Evolutionary conservation across 2,797 vertebrate species (phyloP).

Genomic region (Eurystomus glaucurus): DNA sequence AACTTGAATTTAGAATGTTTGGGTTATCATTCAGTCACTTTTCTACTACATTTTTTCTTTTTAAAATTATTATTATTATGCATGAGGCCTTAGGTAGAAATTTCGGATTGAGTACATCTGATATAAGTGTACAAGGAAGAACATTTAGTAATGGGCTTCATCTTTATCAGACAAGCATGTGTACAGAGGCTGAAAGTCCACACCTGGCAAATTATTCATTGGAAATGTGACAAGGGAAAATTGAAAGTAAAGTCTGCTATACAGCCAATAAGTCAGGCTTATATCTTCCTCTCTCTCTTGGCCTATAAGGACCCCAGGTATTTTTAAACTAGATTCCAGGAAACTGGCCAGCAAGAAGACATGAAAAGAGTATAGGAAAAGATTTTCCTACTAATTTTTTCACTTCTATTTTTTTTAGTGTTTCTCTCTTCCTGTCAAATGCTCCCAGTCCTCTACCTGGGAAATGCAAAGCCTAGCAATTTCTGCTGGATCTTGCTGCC

Average conservation of each 20-base stretch:
- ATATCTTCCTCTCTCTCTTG: background rate
- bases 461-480: background rate
- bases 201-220: background rate
- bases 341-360: background rate
- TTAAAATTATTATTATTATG: background rate
- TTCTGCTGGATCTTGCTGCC: background rate
- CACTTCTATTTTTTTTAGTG: fast-evolving
- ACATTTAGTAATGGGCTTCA: background rate
- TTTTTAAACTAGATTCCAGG: background rate
- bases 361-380: background rate
- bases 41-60: background rate
- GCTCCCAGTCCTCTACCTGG: background rate
- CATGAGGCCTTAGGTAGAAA: background rate
- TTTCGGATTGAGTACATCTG: background rate
- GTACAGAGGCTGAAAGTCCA: background rate
- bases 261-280: constrained; percentile 30
- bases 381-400: background rate
- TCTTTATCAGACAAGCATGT: background rate
- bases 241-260: constrained; percentile 42
- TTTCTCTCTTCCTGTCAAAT: background rate
- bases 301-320: background rate
- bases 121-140: background rate
- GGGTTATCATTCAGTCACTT: background rate
- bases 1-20: background rate
- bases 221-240: constrained; percentile 26